A percentile compares a stretch with the other conserved stretches of the same genome.
phyloP scores from a whole-genome alignment of 2,888 invertebrate genomes.

The Heliconius charithonia region DNA sequence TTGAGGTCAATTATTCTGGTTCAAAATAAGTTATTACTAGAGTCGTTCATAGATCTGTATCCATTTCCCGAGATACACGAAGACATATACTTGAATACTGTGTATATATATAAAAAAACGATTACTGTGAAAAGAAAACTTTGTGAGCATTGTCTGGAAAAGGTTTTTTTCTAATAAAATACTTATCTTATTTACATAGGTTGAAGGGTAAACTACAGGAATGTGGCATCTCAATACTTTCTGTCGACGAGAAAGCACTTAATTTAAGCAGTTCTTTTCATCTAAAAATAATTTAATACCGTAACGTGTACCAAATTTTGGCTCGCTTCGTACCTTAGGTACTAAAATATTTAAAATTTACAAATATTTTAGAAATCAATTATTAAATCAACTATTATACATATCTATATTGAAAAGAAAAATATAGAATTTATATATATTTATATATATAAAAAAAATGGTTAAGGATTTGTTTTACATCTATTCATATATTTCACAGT shows the following conservation, averaged over 20 bases:
- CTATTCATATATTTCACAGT: background rate
- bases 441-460: background rate
- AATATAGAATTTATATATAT: background rate
- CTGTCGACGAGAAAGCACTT: background rate
- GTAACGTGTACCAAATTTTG: background rate
- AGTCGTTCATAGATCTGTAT: background rate
- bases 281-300: background rate
- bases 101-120: background rate
- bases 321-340: background rate
- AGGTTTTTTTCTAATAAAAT: conserved; percentile 11
- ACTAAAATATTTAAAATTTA: background rate
- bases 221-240: conserved; percentile 11
- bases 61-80: background rate
- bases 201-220: conserved; percentile 14
- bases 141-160: background rate
- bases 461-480: background rate
- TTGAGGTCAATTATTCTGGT: background rate
- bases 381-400: background rate
- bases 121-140: background rate
- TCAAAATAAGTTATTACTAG: background rate
- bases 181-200: conserved; percentile 19
- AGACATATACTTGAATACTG: background rate
- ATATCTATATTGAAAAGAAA: background rate
- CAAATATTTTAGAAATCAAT: background rate
- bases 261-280: conserved; percentile 5